Evolutionary conservation across 2,113 vertebrate species (phyloP), one percentile per base, ranked within the genome.

Genomic region (Trematocara stigmaticum): DNA sequence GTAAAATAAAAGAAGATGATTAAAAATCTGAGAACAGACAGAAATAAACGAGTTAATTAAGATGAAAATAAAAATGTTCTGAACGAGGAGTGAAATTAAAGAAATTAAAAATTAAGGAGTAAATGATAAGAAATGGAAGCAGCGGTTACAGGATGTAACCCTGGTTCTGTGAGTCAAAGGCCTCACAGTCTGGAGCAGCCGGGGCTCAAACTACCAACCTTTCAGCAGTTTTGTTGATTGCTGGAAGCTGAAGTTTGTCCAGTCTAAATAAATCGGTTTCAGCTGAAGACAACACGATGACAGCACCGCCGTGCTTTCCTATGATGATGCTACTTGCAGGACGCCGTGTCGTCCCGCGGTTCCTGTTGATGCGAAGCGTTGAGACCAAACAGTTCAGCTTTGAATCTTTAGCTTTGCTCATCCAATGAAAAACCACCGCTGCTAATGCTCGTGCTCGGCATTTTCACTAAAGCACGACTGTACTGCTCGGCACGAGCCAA

Each of bases 311-410:
- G n/a, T 35, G 1, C 16, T n/a, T 11, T 35, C 9, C 16, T 35
- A 0, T 0, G 57, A 35, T n/a, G 59, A 64, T 61, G 57, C 8
- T 61, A 18, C 57, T 18, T 10, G 57, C 15, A 34, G 57, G 31
- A 0, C 31, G 9, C 6, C 6, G 10, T n/a, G 34, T 38, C 10
- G 18, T 0, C 61, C 34, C 1, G 3, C 34, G 16, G 2, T 66
- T 66, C 34, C 61, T 40, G 61, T 10, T 64, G 59, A 35, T 35
- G 31, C 7, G 23, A 7, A 16, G 26, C 4, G 4, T 20, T 66
- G 18, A 66, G 34, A 66, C 18, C 61, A 66, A 40, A 40, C 34
- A 40, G 6, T 35, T n/a, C 31, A 64, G 31, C 16, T 35, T 64
- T 35, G 59, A 57, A 15, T 2, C 7, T 57, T 57, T 15, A 57